These are phyloP conservation scores for Sphyrna mokarran DNA, from an alignment of 2,113 vertebrate species.

Conservation along the genomic window DNA sequence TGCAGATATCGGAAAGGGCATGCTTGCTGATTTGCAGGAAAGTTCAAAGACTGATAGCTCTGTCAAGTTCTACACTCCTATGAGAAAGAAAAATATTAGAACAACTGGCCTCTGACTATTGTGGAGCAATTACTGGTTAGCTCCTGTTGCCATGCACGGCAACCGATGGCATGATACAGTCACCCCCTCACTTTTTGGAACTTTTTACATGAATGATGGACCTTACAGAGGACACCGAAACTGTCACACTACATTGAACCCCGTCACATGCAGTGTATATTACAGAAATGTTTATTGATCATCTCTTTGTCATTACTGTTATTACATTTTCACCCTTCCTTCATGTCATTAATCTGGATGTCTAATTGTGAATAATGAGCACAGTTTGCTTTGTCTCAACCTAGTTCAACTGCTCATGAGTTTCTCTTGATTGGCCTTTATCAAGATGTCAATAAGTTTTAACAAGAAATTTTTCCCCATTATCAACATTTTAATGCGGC, in stretches of 20 bases:
- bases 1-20: neutral
- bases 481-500: neutral
- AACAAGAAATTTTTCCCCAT: too few species aligned
- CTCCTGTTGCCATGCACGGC: neutral
- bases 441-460: neutral
- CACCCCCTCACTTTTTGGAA: neutral
- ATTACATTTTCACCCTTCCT: neutral
- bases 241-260: neutral
- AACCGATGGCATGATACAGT: neutral
- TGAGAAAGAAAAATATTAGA: neutral
- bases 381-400: neutral
- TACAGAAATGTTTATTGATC: neutral
- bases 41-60: neutral
- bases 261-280: neutral
- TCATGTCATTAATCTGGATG: neutral
- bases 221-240: neutral
- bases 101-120: neutral
- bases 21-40: neutral
- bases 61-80: neutral
- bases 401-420: neutral
- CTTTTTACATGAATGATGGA: neutral
- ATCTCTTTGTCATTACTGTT: neutral
- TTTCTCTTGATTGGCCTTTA: neutral
- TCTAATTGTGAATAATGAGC: neutral
- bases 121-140: neutral